Evolutionary conservation across 1,140 invertebrate genomes (phyloP).

Genomic region (Aphidius ervi): DNA sequence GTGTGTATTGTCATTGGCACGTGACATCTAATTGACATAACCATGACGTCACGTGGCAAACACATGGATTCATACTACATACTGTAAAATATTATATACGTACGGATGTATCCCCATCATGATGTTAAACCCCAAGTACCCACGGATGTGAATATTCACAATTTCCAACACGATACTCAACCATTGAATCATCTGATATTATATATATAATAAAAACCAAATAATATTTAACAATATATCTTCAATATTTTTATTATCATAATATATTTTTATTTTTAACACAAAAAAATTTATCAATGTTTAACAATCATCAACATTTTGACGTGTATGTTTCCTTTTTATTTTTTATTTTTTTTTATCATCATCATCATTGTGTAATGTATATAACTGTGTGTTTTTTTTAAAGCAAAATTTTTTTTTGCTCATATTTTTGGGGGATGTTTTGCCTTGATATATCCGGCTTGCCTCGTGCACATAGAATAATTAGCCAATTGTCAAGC

Average conservation of each 20-base stretch:
- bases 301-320: neutral
- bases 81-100: too few relatives aligned
- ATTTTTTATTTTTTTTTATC: neutral
- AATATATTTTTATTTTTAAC: too few relatives aligned
- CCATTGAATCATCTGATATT: neutral
- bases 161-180: neutral
- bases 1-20: constrained; percentile 22
- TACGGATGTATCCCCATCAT: constrained; percentile 23
- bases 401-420: neutral
- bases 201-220: too few relatives aligned
- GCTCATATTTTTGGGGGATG: constrained; percentile 20
- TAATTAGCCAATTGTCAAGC: constrained; percentile 29
- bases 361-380: too few relatives aligned
- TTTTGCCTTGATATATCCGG: constrained; percentile 19
- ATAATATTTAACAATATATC: too few relatives aligned
- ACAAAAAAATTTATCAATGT: too few relatives aligned
- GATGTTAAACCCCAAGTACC: constrained; percentile 12
- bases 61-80: constrained; percentile 8
- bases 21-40: constrained; percentile 29
- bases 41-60: constrained; percentile 34
- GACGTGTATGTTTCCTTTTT: constrained; percentile 5
- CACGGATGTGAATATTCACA: constrained; percentile 6
- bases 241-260: too few relatives aligned
- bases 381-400: constrained; percentile 1
- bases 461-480: constrained; percentile 24